A percentile compares a stretch with the other conserved stretches of the same genome.
Conservation (phyloP, 37 sponge, comb jelly and placozoan species). For the Spongilla lacustris region DNA sequence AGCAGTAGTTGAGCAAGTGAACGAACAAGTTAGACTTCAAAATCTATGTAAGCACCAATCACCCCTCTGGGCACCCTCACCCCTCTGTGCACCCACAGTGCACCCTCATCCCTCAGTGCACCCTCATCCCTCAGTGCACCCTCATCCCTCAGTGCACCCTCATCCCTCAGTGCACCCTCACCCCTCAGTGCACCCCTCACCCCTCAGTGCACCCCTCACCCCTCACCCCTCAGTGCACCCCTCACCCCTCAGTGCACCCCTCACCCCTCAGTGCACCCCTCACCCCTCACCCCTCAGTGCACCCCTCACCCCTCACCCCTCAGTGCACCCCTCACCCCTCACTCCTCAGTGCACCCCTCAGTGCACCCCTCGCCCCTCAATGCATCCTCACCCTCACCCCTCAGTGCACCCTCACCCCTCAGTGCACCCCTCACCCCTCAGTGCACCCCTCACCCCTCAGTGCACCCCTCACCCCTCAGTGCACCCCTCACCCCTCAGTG, state of each 20-base stretch:
- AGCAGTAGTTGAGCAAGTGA: constrained; percentile 63
- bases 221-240: too few relatives aligned
- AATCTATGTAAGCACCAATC: constrained; percentile 49
- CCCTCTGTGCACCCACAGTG: not conserved
- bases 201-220: too few relatives aligned
- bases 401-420: too few relatives aligned
- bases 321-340: not conserved
- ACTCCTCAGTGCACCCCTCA: not conserved
- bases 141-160: not conserved
- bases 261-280: too few relatives aligned
- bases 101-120: not conserved
- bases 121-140: not conserved
- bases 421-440: too few relatives aligned
- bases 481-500: too few relatives aligned
- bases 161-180: not conserved
- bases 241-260: too few relatives aligned
- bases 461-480: too few relatives aligned
- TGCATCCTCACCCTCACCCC: too few relatives aligned
- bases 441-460: too few relatives aligned
- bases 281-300: not conserved
- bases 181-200: too few relatives aligned
- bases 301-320: not conserved
- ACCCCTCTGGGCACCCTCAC: not conserved
- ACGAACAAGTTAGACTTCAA: constrained; percentile 65
- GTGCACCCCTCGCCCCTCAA: too few relatives aligned